Conservation (phyloP, 2,797 vertebrate genomes). For the Hoplostethus atlanticus region DNA sequence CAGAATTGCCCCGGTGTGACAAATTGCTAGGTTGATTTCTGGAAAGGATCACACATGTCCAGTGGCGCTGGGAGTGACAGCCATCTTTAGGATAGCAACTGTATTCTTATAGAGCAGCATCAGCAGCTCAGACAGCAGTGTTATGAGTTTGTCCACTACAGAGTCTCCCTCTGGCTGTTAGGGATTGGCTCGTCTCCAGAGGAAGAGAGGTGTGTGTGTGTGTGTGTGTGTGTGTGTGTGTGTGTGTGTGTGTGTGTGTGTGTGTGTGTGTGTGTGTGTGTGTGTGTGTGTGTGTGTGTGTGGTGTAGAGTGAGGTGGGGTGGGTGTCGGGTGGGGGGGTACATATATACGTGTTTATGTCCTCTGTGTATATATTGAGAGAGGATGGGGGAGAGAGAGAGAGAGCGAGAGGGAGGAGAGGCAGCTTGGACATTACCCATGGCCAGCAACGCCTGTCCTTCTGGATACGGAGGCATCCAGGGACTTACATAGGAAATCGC, state of each 20-base stretch:
- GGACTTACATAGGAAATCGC: constrained; percentile 33
- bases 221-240: constrained; percentile 19
- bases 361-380: constrained; percentile 2
- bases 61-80: constrained; percentile 71
- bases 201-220: constrained; percentile 38
- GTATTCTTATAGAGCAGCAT: constrained; percentile 76
- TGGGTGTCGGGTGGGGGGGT: constrained; percentile 5
- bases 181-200: constrained; percentile 77
- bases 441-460: constrained; percentile 48
- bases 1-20: constrained; percentile 60
- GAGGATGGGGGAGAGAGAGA: not conserved
- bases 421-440: too few species aligned
- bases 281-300: not conserved
- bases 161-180: constrained; percentile 75
- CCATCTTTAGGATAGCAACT: constrained; percentile 57
- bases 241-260: constrained; percentile 15
- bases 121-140: constrained; percentile 78
- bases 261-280: not conserved
- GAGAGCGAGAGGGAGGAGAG: too few species aligned
- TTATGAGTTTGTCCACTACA: constrained; percentile 74
- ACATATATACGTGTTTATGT: constrained; percentile 24
- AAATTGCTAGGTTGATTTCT: constrained; percentile 73
- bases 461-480: constrained; percentile 44
- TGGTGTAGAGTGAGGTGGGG: constrained; percentile 24
- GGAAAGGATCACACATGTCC: constrained; percentile 76